Evolutionary conservation across 2,888 invertebrate species (phyloP).

Genomic region (Thera obeliscata): DNA sequence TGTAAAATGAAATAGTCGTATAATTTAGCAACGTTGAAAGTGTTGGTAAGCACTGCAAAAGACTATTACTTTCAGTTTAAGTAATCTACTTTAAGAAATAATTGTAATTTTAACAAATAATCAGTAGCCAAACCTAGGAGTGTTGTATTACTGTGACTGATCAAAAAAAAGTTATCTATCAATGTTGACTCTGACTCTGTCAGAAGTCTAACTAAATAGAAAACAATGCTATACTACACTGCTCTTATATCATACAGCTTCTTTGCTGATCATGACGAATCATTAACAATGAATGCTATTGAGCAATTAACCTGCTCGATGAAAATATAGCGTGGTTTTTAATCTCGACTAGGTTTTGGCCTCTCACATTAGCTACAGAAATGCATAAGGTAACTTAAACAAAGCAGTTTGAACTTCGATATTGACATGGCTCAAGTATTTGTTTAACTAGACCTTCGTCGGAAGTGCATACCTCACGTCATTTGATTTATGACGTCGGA

Average conservation of each 20-base stretch:
- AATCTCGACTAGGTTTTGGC: not conserved
- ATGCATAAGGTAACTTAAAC: slow-evolving; percentile 21
- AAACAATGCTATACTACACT: too few relatives aligned
- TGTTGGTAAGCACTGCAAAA: not conserved
- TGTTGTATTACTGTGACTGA: too few relatives aligned
- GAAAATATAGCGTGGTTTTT: not conserved
- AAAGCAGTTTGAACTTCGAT: slow-evolving; percentile 31
- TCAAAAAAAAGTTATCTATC: too few relatives aligned
- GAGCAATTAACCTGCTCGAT: not conserved
- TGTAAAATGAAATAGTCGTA: slow-evolving; percentile 24
- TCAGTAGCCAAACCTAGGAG: too few relatives aligned
- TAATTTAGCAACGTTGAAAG: not conserved
- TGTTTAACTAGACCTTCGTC: slow-evolving; percentile 37
- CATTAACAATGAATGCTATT: too few relatives aligned
- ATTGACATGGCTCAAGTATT: slow-evolving; percentile 30
- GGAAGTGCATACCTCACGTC: slow-evolving; percentile 41
- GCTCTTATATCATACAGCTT: too few relatives aligned
- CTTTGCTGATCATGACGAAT: too few relatives aligned
- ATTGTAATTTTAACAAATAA: too few relatives aligned
- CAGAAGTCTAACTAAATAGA: too few relatives aligned
- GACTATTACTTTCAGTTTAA: not conserved
- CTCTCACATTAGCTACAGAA: slow-evolving; percentile 3
- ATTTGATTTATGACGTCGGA: slow-evolving; percentile 41
- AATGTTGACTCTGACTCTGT: too few relatives aligned
- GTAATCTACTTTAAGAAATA: too few relatives aligned